Evolutionary conservation across 2,797 vertebrate species (phyloP).

Genomic region (Lepilemur ruficaudatus): DNA sequence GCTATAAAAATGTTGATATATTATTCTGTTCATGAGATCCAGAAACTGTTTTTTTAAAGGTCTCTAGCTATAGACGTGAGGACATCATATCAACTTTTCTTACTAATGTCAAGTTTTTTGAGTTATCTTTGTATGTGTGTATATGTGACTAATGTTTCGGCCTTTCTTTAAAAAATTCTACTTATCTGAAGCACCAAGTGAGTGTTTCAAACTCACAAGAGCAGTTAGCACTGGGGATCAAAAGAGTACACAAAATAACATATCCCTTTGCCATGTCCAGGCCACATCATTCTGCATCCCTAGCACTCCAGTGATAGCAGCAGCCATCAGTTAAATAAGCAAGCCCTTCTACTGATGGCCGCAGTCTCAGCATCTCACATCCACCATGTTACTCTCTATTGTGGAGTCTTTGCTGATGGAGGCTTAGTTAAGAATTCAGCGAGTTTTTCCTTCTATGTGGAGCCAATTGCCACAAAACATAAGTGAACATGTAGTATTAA

Average conservation of each 20-base stretch:
- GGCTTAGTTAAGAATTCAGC: neutral
- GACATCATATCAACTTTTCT: neutral
- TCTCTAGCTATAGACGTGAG: neutral
- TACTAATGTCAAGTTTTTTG: neutral
- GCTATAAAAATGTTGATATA: neutral
- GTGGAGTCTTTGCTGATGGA: neutral
- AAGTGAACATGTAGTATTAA: neutral
- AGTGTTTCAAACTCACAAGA: neutral
- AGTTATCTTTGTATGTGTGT: neutral
- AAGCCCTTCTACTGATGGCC: neutral
- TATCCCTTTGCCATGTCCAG: neutral
- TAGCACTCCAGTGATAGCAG: neutral
- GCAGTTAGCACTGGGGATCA: neutral
- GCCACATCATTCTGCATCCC: too few species aligned
- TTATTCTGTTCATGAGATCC: neutral
- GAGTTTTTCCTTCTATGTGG: neutral
- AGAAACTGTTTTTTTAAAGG: neutral
- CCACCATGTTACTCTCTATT: fast-evolving
- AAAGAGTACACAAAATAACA: fast-evolving
- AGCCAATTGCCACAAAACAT: neutral
- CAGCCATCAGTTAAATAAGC: neutral
- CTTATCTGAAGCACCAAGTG: neutral
- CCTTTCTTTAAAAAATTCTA: neutral
- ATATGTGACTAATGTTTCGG: neutral
- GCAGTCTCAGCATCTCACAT: neutral